Base-by-base conservation (phyloP, 2,888 invertebrate genomes). In the Palloptera scutellata region DNA sequence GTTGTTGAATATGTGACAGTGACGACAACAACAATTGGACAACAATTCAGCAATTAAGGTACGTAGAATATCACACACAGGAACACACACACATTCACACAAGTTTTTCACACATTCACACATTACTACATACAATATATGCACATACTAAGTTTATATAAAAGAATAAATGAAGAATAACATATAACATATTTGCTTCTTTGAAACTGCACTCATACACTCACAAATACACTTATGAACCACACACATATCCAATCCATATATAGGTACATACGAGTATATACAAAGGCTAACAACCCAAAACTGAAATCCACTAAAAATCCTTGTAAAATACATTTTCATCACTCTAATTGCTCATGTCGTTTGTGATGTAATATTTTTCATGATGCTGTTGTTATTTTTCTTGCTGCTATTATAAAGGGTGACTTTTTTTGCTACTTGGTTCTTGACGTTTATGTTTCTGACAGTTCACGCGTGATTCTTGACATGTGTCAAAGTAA, bases 331-430 rank as follows among this genome's bases (percentile, higher is more conserved):
- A 62, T 63, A 48, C 48, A 67, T 67, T 71, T 73, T 71, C 68
- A 70, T 67, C 72, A 74, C 69, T 70, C 72, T 72, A 73, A 74
- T 74, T 74, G 72, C 70, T 69, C 70, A 69, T 71, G 72, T 73
- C 71, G 71, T 69, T 70, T 69, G 67, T 63, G 57, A 65, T 64
- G 64, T 54, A 64, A 51, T 64, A 54, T 42, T n/a, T n/a, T n/a
- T n/a, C n/a, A n/a, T 54, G 41, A 53, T 54, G 54, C 11, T 54
- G 54, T 12, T 53, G 40, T 10, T 61, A 19, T n/a, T 43, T 30
- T 30, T 30, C 30, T 30, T 30, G 30, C 6, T 30, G 30, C 30
- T n/a, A n/a, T n/a, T n/a, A n/a, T n/a, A n/a, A n/a, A n/a, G n/a
- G n/a, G n/a, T n/a, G n/a, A n/a, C n/a, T n/a, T n/a, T n/a, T n/a